These are phyloP conservation scores for Epizoanthus stellaris DNA, from an alignment of 92 coral and sea anemone species.

Conservation along the genomic window DNA sequence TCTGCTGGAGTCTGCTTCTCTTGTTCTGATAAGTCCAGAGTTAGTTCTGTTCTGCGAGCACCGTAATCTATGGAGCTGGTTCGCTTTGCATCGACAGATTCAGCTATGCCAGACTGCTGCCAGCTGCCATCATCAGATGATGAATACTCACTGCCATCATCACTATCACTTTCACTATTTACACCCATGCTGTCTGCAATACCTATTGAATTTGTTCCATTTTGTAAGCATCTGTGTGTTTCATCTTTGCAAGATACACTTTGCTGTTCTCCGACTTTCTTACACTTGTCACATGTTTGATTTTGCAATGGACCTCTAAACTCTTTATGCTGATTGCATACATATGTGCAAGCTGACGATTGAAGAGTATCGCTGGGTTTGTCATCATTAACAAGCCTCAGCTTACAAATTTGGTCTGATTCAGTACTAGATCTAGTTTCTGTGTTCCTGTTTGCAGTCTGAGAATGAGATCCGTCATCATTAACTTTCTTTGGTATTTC, in stretches of 20 bases:
- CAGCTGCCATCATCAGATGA: neutral
- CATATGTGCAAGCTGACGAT: neutral
- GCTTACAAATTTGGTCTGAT: neutral
- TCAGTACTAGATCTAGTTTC: neutral
- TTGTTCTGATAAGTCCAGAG: neutral
- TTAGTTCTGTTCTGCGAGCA: neutral
- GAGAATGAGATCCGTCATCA: constrained; percentile 15
- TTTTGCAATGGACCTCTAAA: neutral
- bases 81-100: neutral
- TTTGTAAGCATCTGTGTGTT: neutral
- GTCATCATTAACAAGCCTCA: neutral
- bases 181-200: neutral
- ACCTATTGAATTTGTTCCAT: neutral
- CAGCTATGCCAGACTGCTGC: neutral
- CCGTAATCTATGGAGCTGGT: neutral
- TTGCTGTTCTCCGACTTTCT: neutral
- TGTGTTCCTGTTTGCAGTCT: neutral
- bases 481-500: neutral
- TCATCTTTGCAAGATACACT: neutral
- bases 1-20: neutral
- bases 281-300: neutral
- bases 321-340: neutral
- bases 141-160: neutral
- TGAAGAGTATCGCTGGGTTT: neutral
- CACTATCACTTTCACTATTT: neutral